phyloP scores from a whole-genome alignment of 1,140 invertebrate genomes.

The Caenorhabditis brenneri region DNA sequence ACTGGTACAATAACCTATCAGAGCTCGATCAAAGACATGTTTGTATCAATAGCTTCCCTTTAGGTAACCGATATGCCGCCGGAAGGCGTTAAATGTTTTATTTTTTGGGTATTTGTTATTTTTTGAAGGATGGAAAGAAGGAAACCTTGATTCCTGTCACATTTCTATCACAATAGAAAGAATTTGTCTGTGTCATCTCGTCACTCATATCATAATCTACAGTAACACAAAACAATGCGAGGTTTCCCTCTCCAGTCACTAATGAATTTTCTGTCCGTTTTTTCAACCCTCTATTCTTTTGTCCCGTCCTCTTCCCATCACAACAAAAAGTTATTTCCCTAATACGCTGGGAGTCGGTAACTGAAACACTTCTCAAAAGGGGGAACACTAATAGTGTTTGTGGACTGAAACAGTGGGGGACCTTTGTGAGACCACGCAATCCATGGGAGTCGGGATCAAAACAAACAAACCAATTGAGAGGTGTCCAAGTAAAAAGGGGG shows the following conservation, averaged over 20 bases:
- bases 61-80: background rate
- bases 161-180: constrained; percentile 5
- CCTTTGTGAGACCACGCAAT: background rate
- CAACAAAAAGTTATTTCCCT: background rate
- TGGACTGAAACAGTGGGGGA: background rate
- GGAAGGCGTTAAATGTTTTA: background rate
- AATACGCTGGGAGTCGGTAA: constrained; percentile 4
- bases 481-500: background rate
- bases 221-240: constrained; percentile 27
- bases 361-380: background rate
- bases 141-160: background rate
- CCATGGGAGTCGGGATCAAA: background rate
- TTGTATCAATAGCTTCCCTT: constrained; percentile 24
- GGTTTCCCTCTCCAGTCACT: background rate
- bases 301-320: background rate
- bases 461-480: background rate
- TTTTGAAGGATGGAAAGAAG: background rate
- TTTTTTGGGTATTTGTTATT: background rate
- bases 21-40: background rate
- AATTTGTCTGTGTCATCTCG: background rate
- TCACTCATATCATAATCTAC: constrained; percentile 40
- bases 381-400: background rate
- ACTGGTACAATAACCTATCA: constrained; percentile 40
- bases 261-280: constrained; percentile 34
- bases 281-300: constrained; percentile 3